Evolutionary conservation across 2,113 vertebrate genomes (phyloP), one percentile per base, ranked within the genome.

Genomic region (Myodes glareolus): DNA sequence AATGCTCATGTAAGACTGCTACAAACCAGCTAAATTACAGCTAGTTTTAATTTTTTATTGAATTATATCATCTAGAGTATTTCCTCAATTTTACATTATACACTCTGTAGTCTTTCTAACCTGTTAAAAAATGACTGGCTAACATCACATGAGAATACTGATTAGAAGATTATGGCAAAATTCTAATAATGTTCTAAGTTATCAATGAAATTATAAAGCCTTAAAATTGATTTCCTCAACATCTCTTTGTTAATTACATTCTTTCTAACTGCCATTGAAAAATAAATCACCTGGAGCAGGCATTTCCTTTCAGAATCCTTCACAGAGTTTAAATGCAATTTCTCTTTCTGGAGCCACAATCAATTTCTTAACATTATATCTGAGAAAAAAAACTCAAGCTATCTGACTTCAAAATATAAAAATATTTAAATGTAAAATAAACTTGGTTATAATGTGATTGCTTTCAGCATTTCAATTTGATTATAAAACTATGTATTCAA

Each of bases 121-220:
- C 27, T 33, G 50, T 14, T 70, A 65, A 95, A 94, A 94, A 68
- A 80, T 72, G 70, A 70, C 27, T 17, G 23, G n/a, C 27, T 52
- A 65, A 95, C 92, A 39, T 85, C 86, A 88, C 1, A 42, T 3
- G 73, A 13, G 88, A 92, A 77, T 75, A 72, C 33, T 72, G 84
- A 92, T 65, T 96, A 84, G 39, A 75, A 95, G n/a, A 86, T 58
- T 27, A 50, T 94, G n/a, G 87, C 61, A 68, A 96, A 94, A 93
- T 33, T 55, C 14, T 95, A 68, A 82, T 87, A 78, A 92, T 91
- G 13, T 78, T 6, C 58, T 78, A 92, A 94, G 45, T 78, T 94
- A 85, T 92, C 31, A 78, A n/a, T 90, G 55, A 96, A 93, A 94
- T 75, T 92, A 36, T 94, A 93, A 96, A 84, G 68, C 2, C 61